Evolutionary conservation across 2,888 invertebrate species (phyloP).

Genomic region (Apamea sordens): DNA sequence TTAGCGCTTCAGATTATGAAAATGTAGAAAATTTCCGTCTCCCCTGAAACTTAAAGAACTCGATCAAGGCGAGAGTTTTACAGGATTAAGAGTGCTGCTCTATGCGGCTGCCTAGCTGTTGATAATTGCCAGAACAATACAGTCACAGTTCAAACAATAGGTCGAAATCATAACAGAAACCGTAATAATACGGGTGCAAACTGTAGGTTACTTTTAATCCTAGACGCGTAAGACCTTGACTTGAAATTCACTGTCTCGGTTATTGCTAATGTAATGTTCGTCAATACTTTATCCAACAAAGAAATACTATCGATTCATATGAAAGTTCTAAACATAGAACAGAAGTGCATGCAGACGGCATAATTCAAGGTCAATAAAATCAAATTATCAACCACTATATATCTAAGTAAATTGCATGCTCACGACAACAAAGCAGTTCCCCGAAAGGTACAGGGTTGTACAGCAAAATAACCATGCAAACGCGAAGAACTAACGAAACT

Average conservation of each 20-base stretch:
- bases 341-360: constrained; percentile 38
- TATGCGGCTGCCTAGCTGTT: constrained; percentile 10
- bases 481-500: constrained; percentile 68
- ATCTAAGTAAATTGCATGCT: constrained; percentile 60
- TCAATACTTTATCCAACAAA: constrained; percentile 26
- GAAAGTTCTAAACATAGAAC: constrained; percentile 28
- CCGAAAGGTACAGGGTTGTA: constrained; percentile 64
- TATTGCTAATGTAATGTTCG: constrained; percentile 9
- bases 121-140: constrained; percentile 6
- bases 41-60: neutral
- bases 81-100: neutral
- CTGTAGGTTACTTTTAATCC: neutral
- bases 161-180: constrained; percentile 12
- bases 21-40: neutral
- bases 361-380: constrained; percentile 48
- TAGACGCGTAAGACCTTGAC: constrained; percentile 16
- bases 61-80: neutral
- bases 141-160: neutral
- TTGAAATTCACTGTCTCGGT: constrained; percentile 12
- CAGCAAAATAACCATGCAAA: constrained; percentile 62
- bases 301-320: constrained; percentile 47
- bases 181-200: constrained; percentile 1
- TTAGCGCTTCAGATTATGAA: neutral
- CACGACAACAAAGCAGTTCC: constrained; percentile 62
- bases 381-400: constrained; percentile 47